Base-by-base conservation (phyloP, 2,888 invertebrate genomes). In the Andrena trimmerana region DNA sequence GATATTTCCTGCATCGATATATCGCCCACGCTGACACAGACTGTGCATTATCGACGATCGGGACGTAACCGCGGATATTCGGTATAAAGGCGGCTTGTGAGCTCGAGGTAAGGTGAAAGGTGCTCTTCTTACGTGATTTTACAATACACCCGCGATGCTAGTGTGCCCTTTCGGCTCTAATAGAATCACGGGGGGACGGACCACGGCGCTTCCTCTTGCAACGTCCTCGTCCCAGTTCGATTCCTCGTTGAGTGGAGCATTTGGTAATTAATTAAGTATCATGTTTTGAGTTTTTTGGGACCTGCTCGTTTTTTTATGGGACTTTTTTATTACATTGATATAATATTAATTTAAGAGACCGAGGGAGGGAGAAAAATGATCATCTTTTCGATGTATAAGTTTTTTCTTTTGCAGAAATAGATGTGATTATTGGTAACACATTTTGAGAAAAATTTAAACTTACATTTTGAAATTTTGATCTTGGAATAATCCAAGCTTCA, bases 41-140 rank as follows among this genome's bases (percentile, higher is more conserved):
- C 62, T 10, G 63, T 67, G 48, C 57, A 75, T 74, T 76, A 73
- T 76, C 68, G 81, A 78, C n/a, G 65, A 60, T 67, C 50, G 57
- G 29, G 48, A 69, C 48, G 77, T 71, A 74, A 82, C 50, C 60
- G n/a, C n/a, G 75, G 77, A 72, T 78, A 69, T 71, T 77, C 77
- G 79, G 65, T 78, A 10, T 71, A 86, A 84, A 76, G 68, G 77
- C 78, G 54, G 62, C 65, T 54, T 71, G 78, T 48, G 85, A 71
- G 81, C 81, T 66, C 75, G 67, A 63, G 81, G 24, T 24, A 88
- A 92, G 92, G 93, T 92, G 93, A 93, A 93, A 93, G 93, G 93
- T 92, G 91, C 90, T 92, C 92, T 90, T 92, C 91, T 92, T 93
- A 93, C 91, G 92, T 92, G 92, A 92, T 90, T 91, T 88, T 90